Percentiles rank a stretch among this genome's conserved stretches.
phyloP scores from a whole-genome alignment of 2,797 vertebrate genomes.

The Aphelocoma californica region DNA sequence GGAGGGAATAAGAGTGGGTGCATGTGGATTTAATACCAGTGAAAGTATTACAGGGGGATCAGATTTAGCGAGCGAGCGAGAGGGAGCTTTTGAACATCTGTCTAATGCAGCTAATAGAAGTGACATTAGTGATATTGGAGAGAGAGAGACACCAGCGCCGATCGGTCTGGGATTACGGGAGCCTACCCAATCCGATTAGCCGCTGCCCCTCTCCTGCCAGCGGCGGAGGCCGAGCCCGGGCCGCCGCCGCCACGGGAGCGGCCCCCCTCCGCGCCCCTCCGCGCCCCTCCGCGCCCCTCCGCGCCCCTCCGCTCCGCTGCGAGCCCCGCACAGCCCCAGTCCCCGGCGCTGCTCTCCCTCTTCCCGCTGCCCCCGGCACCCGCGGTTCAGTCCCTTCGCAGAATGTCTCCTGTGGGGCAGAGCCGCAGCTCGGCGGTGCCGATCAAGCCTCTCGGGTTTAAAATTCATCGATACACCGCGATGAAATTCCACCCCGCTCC shows the following conservation, averaged over 20 bases:
- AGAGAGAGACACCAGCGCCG: conserved; percentile 39
- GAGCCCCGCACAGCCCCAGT: not conserved
- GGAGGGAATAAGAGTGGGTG: conserved; percentile 2
- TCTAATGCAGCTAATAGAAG: conserved; percentile 80
- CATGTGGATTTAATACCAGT: conserved; percentile 74
- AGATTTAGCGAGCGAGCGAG: conserved; percentile 61
- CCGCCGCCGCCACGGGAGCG: too few relatives aligned
- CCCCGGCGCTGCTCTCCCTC: not conserved
- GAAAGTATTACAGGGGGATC: conserved; percentile 76
- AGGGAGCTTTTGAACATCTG: conserved; percentile 78
- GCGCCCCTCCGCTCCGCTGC: too few relatives aligned
- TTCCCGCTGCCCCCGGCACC: not conserved
- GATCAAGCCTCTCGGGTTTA: not conserved
- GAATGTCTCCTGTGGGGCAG: not conserved
- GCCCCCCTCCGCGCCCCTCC: not conserved
- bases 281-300: not conserved
- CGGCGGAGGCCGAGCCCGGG: not conserved
- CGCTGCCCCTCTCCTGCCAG: conserved; percentile 58
- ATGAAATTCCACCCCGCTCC: conserved; percentile 19
- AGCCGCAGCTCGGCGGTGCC: not conserved
- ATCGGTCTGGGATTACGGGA: conserved; percentile 76
- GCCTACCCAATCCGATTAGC: conserved; percentile 78
- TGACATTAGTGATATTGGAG: conserved; percentile 85
- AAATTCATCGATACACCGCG: not conserved
- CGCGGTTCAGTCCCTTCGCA: not conserved